Evolutionary conservation across 2,113 vertebrate species (phyloP).

Genomic region (Galbula dea): DNA sequence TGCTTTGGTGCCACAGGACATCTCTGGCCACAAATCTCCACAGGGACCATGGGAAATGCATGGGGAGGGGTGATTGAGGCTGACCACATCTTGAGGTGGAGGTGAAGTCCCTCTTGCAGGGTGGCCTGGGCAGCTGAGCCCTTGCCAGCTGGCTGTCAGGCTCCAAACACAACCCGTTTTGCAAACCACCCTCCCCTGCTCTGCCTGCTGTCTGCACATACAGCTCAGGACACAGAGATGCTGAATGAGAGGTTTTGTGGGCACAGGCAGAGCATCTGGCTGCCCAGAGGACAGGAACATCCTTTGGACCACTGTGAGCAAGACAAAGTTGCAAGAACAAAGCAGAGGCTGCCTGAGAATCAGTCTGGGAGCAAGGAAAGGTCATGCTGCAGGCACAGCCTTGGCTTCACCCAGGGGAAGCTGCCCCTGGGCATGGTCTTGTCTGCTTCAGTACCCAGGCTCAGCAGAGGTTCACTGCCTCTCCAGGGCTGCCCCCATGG

Average conservation of each 20-base stretch:
- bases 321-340: background rate
- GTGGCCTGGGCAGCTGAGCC: background rate
- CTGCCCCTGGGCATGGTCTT: fast-evolving
- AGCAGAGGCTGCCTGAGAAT: background rate
- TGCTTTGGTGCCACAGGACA: background rate
- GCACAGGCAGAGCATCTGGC: background rate
- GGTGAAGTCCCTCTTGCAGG: background rate
- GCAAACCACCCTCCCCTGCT: background rate
- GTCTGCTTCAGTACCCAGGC: too few species aligned
- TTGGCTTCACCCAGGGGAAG: fast-evolving
- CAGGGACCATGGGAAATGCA: fast-evolving
- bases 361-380: background rate
- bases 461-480: background rate
- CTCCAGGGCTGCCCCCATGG: fast-evolving
- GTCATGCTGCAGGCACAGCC: background rate
- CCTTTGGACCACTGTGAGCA: background rate
- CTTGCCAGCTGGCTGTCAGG: background rate
- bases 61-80: background rate
- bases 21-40: background rate
- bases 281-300: background rate
- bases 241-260: background rate
- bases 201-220: background rate
- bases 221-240: background rate
- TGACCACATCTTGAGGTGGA: background rate
- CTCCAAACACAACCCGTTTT: background rate